Percentiles rank a stretch among this genome's conserved stretches.
Evolutionary conservation across 2,113 vertebrate genomes (phyloP).

Genomic region (Aphelocoma coerulescens): DNA sequence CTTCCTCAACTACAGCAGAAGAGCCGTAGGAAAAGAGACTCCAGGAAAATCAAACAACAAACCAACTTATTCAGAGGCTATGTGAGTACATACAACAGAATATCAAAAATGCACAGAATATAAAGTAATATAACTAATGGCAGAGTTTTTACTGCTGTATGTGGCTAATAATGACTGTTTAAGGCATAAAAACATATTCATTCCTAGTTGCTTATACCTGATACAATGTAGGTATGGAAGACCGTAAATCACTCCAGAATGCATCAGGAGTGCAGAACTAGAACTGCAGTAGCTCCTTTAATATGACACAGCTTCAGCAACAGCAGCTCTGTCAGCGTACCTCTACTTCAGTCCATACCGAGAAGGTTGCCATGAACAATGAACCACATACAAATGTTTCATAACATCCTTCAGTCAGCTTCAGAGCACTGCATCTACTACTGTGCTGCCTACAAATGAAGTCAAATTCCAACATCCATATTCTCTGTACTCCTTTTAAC

Average conservation of each 20-base stretch:
- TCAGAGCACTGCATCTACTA: neutral
- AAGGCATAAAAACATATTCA: neutral
- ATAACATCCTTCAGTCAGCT: neutral
- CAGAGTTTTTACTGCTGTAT: neutral
- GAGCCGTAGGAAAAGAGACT: neutral
- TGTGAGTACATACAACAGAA: neutral
- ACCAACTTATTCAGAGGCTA: neutral
- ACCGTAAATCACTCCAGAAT: neutral
- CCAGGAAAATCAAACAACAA: too few species aligned
- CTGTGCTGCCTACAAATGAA: neutral
- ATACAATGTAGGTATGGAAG: neutral
- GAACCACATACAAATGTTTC: neutral
- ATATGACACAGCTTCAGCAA: neutral
- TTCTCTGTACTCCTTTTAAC: neutral
- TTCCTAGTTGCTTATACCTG: neutral
- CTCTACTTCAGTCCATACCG: neutral
- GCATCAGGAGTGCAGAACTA: too few species aligned
- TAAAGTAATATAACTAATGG: neutral
- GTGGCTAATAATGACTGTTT: neutral
- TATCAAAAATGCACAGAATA: neutral
- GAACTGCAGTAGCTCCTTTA: neutral
- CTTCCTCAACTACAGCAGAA: neutral
- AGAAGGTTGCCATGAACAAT: neutral
- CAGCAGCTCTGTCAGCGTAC: neutral
- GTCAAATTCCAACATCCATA: neutral